phyloP scores from a whole-genome alignment of 2,888 invertebrate genomes.

The Eurytoma adleriae region DNA sequence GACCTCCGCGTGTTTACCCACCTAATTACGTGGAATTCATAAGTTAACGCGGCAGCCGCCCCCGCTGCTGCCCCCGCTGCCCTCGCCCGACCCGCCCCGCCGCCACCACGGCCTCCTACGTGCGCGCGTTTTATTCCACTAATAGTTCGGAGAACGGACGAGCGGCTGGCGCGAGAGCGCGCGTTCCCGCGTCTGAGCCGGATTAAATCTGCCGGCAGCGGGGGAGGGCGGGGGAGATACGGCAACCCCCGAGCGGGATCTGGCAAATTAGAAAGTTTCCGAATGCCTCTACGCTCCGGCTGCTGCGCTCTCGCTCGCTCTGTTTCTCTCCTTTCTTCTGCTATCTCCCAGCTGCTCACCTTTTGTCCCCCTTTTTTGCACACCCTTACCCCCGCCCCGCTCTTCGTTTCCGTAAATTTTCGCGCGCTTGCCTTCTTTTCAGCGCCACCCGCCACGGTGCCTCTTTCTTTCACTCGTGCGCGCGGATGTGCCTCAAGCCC shows the following conservation, averaged over 20 bases:
- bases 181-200: constrained; percentile 13
- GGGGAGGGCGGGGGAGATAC: constrained; percentile 27
- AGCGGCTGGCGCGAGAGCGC: too few species aligned
- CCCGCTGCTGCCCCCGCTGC: background rate
- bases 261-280: constrained; percentile 57
- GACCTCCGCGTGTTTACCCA: constrained; percentile 65
- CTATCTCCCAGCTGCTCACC: background rate
- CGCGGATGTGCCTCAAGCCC: background rate
- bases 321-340: constrained; percentile 11
- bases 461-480: constrained; percentile 27
- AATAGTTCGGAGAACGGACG: constrained; percentile 59
- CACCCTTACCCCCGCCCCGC: background rate
- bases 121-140: constrained; percentile 60
- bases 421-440: background rate
- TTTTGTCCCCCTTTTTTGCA: background rate
- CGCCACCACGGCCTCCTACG: background rate
- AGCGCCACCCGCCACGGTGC: background rate
- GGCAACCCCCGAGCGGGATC: constrained; percentile 49
- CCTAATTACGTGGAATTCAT: constrained; percentile 72
- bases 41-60: constrained; percentile 62
- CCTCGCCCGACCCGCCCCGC: background rate
- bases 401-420: constrained; percentile 41
- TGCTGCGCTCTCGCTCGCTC: background rate
- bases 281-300: constrained; percentile 46
- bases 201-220: constrained; percentile 42